Evolutionary conservation across 2,888 invertebrate species (phyloP).

Genomic region (Micoletzkya japonica): DNA sequence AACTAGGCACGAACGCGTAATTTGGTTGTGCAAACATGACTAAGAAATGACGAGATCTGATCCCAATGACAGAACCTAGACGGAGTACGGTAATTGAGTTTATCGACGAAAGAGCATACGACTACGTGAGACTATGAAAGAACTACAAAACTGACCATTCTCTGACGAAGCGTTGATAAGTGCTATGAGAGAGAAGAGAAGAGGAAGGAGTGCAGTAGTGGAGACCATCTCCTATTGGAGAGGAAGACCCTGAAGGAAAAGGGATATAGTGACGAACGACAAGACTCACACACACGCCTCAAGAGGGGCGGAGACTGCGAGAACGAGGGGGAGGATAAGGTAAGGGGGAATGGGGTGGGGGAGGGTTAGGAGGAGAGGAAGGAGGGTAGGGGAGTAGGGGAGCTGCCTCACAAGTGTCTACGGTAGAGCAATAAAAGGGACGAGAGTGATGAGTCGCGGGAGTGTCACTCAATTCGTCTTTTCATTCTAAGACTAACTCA

Average conservation of each 20-base stretch:
- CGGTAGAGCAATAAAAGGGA: no score
- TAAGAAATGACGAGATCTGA: no score
- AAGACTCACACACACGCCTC: background rate
- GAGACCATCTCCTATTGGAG: constrained; percentile 9
- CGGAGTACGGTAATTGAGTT: no score
- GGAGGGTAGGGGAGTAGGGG: background rate
- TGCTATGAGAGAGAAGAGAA: background rate
- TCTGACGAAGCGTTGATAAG: background rate
- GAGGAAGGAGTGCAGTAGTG: background rate
- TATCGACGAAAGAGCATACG: no score
- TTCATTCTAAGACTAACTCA: no score
- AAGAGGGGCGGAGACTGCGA: background rate
- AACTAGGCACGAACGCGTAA: no score
- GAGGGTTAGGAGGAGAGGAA: background rate
- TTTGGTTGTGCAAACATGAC: no score
- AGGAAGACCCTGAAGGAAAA: background rate
- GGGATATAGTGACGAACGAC: background rate
- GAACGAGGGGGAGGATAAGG: background rate
- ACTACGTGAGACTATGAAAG: no score
- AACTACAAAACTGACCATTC: constrained; percentile 1
- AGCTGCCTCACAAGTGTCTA: background rate
- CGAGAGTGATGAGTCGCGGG: no score
- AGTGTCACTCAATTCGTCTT: no score
- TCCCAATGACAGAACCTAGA: no score
- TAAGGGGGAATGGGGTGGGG: background rate